phyloP scores from a whole-genome alignment of 2,113 vertebrate genomes.

The Pollachius pollachius region DNA sequence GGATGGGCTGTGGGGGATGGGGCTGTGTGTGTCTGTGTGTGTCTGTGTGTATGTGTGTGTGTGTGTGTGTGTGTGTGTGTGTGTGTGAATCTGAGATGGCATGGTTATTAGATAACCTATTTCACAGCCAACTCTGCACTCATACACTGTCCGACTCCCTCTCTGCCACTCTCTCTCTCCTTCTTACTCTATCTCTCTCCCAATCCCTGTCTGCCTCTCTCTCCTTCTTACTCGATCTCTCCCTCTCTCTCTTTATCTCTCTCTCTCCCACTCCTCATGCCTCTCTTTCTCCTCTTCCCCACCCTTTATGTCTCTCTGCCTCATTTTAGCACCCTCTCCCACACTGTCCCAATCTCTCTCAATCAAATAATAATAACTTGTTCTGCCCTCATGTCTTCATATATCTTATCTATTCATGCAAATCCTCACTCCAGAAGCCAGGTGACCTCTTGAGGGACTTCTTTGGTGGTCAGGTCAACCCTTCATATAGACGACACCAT shows the following conservation, averaged over 20 bases:
- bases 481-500: no score
- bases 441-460: no score
- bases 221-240: no score
- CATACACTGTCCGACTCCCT: not conserved
- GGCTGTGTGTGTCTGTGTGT: conserved; percentile 1
- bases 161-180: not conserved
- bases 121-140: not conserved
- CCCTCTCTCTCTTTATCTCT: not conserved
- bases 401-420: no score
- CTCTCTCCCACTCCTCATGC: not conserved
- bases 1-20: not conserved
- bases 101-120: not conserved
- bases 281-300: not conserved
- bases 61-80: conserved; percentile 7
- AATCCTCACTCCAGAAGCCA: no score
- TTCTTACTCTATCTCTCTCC: no score
- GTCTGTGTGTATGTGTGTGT: not conserved
- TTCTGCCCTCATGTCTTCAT: no score
- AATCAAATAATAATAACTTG: no score
- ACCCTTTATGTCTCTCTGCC: not conserved
- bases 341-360: no score
- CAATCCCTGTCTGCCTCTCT: no score
- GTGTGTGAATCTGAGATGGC: not conserved
- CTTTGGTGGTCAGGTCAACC: no score
- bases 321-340: not conserved